Conservation (phyloP, 2,888 invertebrate species). For the Drosophila bunnanda region DNA sequence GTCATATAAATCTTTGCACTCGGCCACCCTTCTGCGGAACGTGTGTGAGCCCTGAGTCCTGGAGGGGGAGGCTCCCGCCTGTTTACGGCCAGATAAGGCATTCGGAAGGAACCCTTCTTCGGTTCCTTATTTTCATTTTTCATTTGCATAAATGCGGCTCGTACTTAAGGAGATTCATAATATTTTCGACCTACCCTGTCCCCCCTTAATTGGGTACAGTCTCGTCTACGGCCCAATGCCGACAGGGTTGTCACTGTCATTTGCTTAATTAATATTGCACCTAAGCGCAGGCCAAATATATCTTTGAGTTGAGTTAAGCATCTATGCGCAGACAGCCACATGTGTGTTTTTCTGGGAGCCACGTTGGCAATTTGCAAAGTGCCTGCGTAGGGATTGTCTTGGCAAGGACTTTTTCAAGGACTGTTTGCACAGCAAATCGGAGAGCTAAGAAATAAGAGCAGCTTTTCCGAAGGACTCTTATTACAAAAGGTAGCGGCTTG, state of each 20-base stretch:
- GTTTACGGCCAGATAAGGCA: conserved; percentile 58
- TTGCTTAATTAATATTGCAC: conserved; percentile 60
- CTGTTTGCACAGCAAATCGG: not conserved
- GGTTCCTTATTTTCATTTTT: conserved; percentile 54
- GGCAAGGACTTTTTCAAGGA: conserved; percentile 7
- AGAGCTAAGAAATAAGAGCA: not conserved
- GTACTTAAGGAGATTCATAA: conserved; percentile 69
- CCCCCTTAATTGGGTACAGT: conserved; percentile 53
- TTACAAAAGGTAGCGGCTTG: not conserved
- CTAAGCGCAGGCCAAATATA: conserved; percentile 29
- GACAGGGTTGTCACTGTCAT: conserved; percentile 46
- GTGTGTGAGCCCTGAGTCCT: conserved; percentile 49
- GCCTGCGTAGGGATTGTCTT: conserved; percentile 1
- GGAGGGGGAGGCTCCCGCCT: conserved; percentile 24
- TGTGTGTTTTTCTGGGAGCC: conserved; percentile 1
- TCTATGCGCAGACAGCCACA: conserved; percentile 23
- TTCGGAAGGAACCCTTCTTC: conserved; percentile 24
- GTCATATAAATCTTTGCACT: conserved; percentile 83
- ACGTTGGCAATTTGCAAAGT: conserved; percentile 30
- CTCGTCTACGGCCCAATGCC: not conserved
- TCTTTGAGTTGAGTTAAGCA: conserved; percentile 8
- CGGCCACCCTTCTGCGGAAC: conserved; percentile 64
- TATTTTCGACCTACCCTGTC: conserved; percentile 33
- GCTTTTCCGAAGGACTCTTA: not conserved
- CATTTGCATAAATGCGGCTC: conserved; percentile 69